phyloP scores from a whole-genome alignment of 2,888 invertebrate species.

The Limnephilus marmoratus region DNA sequence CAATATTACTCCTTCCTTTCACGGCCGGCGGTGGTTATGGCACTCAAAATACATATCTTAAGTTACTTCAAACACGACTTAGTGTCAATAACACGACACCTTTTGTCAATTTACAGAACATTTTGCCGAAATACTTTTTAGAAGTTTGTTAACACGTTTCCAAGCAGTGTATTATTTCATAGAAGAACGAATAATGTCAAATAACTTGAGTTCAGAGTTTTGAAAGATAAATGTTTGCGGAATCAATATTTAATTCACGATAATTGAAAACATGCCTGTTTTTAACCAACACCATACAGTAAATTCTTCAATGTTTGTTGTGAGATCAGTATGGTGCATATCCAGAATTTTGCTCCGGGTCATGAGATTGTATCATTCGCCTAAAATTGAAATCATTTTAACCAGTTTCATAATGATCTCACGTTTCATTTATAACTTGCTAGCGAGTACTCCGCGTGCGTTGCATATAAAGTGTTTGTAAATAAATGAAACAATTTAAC shows the following conservation, averaged over 20 bases:
- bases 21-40: neutral
- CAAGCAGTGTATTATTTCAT: neutral
- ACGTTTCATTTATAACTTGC: no score
- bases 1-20: neutral
- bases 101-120: slow-evolving; percentile 14
- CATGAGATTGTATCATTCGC: no score
- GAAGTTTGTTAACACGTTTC: neutral
- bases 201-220: neutral
- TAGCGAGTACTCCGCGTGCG: no score
- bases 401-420: no score
- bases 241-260: neutral
- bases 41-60: slow-evolving; percentile 14
- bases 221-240: neutral
- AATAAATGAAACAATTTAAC: no score
- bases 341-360: no score
- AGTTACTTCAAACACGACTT: neutral
- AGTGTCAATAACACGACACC: slow-evolving; percentile 31
- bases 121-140: neutral
- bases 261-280: neutral
- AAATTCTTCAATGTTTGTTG: no score
- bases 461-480: no score
- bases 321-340: no score
- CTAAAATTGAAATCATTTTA: no score
- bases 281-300: no score
- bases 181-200: neutral